phyloP scores from a whole-genome alignment of 2,113 vertebrate species.

The Sporophila hypoxantha region DNA sequence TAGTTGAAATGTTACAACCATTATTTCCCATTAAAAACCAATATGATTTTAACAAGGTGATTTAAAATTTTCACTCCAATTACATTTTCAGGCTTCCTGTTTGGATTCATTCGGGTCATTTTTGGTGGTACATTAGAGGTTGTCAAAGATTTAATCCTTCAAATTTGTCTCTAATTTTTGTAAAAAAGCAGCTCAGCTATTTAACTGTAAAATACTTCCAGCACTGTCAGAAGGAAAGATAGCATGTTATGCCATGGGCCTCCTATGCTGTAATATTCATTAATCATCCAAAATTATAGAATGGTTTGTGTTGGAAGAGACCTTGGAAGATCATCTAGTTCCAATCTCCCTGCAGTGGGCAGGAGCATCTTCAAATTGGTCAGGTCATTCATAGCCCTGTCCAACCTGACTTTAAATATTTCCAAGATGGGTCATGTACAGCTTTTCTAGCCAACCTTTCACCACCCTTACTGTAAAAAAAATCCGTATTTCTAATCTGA shows the following conservation, averaged over 20 bases:
- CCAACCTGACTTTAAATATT: not conserved
- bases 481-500: not conserved
- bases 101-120: not conserved
- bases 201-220: not conserved
- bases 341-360: not conserved
- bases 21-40: not conserved
- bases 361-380: not conserved
- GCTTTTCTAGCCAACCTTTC: not conserved
- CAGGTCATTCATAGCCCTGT: fast-evolving
- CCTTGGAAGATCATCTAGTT: not conserved
- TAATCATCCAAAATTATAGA: not conserved
- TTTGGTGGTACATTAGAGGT: not conserved
- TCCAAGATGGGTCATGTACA: not conserved
- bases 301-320: not conserved
- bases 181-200: not conserved
- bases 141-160: not conserved
- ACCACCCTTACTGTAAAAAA: not conserved
- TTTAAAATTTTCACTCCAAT: not conserved
- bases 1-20: not conserved
- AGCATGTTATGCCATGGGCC: not conserved
- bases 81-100: not conserved
- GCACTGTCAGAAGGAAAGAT: not conserved
- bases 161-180: not conserved
- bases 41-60: not conserved
- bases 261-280: not conserved